Evolutionary conservation across 2,888 invertebrate species (phyloP).

Genomic region (Aphidoletes aphidimyza): DNA sequence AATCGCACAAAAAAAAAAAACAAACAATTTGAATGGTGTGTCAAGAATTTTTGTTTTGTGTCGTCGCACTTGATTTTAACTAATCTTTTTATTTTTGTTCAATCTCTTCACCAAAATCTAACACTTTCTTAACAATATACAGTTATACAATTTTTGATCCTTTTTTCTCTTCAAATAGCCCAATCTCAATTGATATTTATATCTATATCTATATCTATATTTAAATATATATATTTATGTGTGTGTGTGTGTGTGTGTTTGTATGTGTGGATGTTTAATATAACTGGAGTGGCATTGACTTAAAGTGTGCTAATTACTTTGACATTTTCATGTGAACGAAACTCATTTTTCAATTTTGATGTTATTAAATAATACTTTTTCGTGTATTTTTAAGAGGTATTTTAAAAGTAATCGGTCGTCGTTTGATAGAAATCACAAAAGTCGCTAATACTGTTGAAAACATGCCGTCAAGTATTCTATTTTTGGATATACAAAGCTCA

Average conservation of each 20-base stretch:
- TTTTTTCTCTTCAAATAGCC: too few species aligned
- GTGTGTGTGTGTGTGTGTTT: too few species aligned
- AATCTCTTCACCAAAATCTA: not conserved
- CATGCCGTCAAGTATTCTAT: conserved; percentile 14
- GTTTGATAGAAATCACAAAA: not conserved
- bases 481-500: not conserved
- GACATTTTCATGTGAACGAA: not conserved
- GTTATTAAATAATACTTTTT: conserved; percentile 47
- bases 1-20: not conserved
- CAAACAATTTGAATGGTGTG: not conserved
- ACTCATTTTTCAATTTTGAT: not conserved
- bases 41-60: not conserved
- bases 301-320: too few species aligned
- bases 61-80: not conserved
- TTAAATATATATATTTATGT: too few species aligned
- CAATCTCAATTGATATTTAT: too few species aligned
- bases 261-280: too few species aligned
- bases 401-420: conserved; percentile 13
- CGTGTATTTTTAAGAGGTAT: not conserved
- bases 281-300: too few species aligned
- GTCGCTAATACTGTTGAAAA: too few species aligned
- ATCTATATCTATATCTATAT: too few species aligned
- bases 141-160: not conserved
- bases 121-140: too few species aligned
- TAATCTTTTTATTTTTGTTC: not conserved